These are phyloP conservation scores for Drosophila suboccidentalis DNA, from an alignment of 2,888 invertebrate genomes.

Conservation along the genomic window DNA sequence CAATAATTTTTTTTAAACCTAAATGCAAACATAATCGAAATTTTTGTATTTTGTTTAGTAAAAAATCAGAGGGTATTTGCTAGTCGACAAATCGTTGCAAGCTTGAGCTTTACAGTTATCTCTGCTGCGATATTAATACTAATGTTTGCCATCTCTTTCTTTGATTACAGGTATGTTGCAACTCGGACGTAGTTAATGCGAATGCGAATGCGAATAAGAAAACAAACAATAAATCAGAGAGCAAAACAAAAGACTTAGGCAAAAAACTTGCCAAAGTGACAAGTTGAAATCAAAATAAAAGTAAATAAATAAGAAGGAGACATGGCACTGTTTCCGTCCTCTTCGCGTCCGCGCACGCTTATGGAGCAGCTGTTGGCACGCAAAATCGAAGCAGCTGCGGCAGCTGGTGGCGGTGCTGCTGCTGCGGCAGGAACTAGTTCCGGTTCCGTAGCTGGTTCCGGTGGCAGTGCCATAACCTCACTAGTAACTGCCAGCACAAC, in stretches of 20 bases:
- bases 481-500: slow-evolving; percentile 3
- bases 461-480: slow-evolving; percentile 57
- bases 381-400: slow-evolving; percentile 91
- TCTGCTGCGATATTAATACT: slow-evolving; percentile 1
- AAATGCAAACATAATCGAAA: no score
- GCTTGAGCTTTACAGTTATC: neutral
- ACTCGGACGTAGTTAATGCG: slow-evolving; percentile 26
- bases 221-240: slow-evolving; percentile 10
- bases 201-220: neutral
- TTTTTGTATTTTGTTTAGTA: neutral
- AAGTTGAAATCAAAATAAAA: neutral
- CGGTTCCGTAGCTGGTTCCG: slow-evolving; percentile 55
- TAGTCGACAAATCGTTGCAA: neutral
- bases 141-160: slow-evolving; percentile 18
- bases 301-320: slow-evolving; percentile 1
- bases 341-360: slow-evolving; percentile 90
- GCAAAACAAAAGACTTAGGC: slow-evolving; percentile 80
- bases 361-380: slow-evolving; percentile 93
- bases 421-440: slow-evolving; percentile 85
- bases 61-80: neutral
- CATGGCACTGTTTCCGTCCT: slow-evolving; percentile 86
- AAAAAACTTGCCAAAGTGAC: slow-evolving; percentile 65
- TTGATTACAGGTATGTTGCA: slow-evolving; percentile 73
- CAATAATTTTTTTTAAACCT: no score
- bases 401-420: slow-evolving; percentile 83